Evolutionary conservation across 2,888 invertebrate species (phyloP), one percentile per base, ranked within the genome.

Genomic region (Kryphioiulus occultus): DNA sequence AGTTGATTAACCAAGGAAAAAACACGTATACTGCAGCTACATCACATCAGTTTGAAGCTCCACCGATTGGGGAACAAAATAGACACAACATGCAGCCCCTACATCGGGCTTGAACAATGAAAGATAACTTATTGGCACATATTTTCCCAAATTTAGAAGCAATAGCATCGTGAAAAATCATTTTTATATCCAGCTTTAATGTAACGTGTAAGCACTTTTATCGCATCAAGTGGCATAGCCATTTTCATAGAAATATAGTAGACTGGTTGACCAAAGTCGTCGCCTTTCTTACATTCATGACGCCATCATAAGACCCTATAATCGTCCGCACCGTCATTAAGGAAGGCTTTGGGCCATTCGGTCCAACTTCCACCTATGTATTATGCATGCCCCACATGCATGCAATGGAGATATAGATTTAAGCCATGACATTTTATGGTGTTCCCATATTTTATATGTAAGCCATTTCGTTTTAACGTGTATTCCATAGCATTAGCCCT

Each of bases 371-470:
- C 53, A 59, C 53, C 53, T 59, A 59, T 59, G 53, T 59, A 59
- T 59, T 59, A 59, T 59, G 53, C 53, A 59, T 59, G 53, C 53
- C 53, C 53, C n/a, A 59, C 53, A 59, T 59, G 53, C 53, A 59
- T 59, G 53, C 53, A 59, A 59, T 59, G 53, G 53, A 59, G 53
- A 59, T 59, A 59, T 59, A 59, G 53, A 59, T 59, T 59, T 59
- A 59, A 59, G 53, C 53, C 53, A n/a, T 59, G 53, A 59, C 53
- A 7, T 59, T 59, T 59, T 59, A 59, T 59, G n/a, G 53, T 59
- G 53, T 59, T 59, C 53, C 1, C 53, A 59, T 59, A 59, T 59
- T 59, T 59, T 59, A 59, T 59, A 59, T 59, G 53, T 59, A 59
- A 59, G 53, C 53, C 53, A 59, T 59, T 59, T 59, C 53, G n/a